These are phyloP conservation scores for Oscheius sp. DNA, from an alignment of 1,140 invertebrate species.

Conservation along the genomic window DNA sequence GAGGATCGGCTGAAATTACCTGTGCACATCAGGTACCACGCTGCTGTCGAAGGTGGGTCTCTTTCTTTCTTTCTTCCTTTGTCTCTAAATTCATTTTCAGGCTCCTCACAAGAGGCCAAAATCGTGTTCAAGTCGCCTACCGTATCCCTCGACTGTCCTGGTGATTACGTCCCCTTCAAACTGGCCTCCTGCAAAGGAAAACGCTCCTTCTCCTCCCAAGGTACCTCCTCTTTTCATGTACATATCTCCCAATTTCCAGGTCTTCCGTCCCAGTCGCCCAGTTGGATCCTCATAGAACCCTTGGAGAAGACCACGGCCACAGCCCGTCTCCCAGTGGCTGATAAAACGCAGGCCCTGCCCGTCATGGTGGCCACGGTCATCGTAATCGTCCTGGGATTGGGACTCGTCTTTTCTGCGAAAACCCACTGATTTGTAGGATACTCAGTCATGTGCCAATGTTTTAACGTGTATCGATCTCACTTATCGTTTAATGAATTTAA, in stretches of 20 bases:
- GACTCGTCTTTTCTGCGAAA: not conserved
- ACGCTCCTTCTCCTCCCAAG: not conserved
- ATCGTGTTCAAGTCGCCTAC: not conserved
- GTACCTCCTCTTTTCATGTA: not conserved
- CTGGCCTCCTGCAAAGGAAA: not conserved
- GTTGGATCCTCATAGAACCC: conserved; percentile 6
- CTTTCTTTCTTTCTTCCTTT: not conserved
- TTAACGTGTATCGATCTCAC: too few species aligned
- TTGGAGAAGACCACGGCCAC: not conserved
- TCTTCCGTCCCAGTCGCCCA: not conserved
- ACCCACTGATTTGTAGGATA: too few species aligned
- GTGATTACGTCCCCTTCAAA: not conserved
- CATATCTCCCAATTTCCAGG: not conserved
- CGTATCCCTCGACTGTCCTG: not conserved
- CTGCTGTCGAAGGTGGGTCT: conserved; percentile 4
- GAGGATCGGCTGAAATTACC: conserved; percentile 29
- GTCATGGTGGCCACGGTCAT: not conserved
- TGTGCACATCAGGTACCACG: conserved; percentile 31
- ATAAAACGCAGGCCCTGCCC: not conserved
- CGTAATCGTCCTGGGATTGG: not conserved
- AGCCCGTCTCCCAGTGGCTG: not conserved
- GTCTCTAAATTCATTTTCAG: not conserved
- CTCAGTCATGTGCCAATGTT: too few species aligned
- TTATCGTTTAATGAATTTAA: too few species aligned
- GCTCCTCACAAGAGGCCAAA: not conserved